Evolutionary conservation across 2,113 vertebrate species (phyloP), one percentile per base, ranked within the genome.

Genomic region (Acanthisitta chloris): DNA sequence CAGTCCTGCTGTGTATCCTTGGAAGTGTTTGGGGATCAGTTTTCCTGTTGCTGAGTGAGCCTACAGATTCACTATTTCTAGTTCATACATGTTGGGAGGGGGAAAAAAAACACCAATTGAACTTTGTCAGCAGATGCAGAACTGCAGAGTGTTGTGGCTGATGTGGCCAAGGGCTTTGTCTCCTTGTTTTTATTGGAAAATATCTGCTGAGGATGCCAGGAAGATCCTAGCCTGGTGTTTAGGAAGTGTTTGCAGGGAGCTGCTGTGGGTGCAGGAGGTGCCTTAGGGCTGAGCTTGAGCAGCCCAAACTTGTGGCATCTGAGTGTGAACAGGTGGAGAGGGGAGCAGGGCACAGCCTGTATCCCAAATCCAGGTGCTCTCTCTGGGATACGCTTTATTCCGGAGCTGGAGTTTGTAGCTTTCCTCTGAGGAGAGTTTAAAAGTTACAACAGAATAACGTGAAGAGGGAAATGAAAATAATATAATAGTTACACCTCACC

Each of bases 381-480:
- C 9, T 21, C 3, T 14, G 45, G 0, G 3, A 4, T 13, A 10
- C 1, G 0, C 33, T 59, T 58, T 9, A 8, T 49, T 59, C n/a
- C 66, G 51, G 65, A 29, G 20, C 20, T 31, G 4, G 36, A 62
- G n/a, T 14, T 42, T 17, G 1, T 29, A 18, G 23, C 61, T 16
- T 87, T 34, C 12, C 40, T 7, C 43, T 29, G 38, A 46, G 62
- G 58, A 57, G 55, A 61, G 42, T 34, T 88, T 24, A 10, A 18
- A 91, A 85, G 58, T 14, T 54, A 34, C 6, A 12, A n/a, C 58
- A 3, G 29, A 10, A 43, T 43, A 31, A 52, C 26, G 34, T 40
- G 12, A 6, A 2, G 1, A 6, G 36, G 38, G 61, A 29, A 14
- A 12, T 16, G 7, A 1, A 25, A 9, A 6, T 17, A 4, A 14